These are phyloP conservation scores for Athalia circularis DNA, from an alignment of 2,888 invertebrate species.

Conservation along the genomic window DNA sequence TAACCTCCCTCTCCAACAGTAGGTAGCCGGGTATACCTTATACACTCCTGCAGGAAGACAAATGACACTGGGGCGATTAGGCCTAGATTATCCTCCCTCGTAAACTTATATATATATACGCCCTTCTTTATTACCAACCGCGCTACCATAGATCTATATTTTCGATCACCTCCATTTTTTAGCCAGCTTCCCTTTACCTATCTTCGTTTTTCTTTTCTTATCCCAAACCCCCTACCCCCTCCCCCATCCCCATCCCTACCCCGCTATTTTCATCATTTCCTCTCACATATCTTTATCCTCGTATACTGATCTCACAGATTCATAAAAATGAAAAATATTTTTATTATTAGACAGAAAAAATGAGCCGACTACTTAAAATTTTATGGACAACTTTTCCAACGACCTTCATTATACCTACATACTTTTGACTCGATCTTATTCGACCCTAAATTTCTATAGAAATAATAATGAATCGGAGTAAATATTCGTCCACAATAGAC, in stretches of 20 bases:
- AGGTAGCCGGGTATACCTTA: background rate
- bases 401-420: no score
- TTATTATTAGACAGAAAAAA: no score
- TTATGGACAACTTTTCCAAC: background rate
- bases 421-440: no score
- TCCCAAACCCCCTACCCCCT: background rate
- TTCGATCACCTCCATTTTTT: slow-evolving; percentile 32
- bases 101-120: slow-evolving; percentile 14
- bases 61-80: slow-evolving; percentile 42
- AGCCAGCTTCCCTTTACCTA: background rate
- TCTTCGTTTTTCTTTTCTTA: no score
- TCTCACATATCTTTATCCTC: background rate
- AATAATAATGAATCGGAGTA: slow-evolving; percentile 13
- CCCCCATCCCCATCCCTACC: background rate
- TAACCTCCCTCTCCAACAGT: slow-evolving; percentile 3
- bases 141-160: slow-evolving; percentile 31
- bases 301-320: no score
- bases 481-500: background rate
- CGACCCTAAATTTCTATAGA: no score
- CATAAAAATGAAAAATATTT: no score
- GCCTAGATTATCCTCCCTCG: slow-evolving; percentile 38
- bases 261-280: slow-evolving; percentile 13
- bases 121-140: slow-evolving; percentile 24
- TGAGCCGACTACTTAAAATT: background rate
- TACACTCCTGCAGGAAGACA: slow-evolving; percentile 15